These are phyloP conservation scores for Nephrotoma guestfalica DNA, from an alignment of 2,888 invertebrate species.

Conservation along the genomic window DNA sequence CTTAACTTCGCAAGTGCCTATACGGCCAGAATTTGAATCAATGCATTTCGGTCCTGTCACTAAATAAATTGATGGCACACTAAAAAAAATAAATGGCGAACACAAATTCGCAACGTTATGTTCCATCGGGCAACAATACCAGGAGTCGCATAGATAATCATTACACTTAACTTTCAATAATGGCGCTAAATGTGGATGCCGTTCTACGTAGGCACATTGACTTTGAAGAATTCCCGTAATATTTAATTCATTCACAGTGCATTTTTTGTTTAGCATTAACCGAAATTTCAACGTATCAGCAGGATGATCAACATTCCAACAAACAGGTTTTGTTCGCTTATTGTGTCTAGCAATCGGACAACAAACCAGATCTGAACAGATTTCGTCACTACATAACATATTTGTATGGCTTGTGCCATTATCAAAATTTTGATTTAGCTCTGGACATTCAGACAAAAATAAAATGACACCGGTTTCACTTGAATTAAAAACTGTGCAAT, in stretches of 20 bases:
- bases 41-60: background rate
- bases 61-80: background rate
- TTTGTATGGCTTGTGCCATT: background rate
- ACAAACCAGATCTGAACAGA: background rate
- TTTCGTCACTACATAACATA: background rate
- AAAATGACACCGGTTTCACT: background rate
- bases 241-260: background rate
- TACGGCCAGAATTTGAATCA: background rate
- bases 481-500: background rate
- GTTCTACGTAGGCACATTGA: background rate
- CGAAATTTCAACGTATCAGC: background rate
- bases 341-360: background rate
- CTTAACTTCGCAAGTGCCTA: background rate
- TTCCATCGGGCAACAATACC: background rate
- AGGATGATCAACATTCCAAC: background rate
- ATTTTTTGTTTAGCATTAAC: background rate
- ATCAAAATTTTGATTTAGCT: background rate
- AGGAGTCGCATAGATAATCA: background rate
- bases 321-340: background rate
- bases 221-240: background rate
- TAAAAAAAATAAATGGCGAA: too few relatives aligned
- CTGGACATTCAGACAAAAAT: background rate
- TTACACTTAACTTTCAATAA: background rate
- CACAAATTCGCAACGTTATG: background rate
- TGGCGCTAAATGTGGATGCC: background rate